Conservation (phyloP, 2,797 vertebrate genomes). For the Clarias laeviceps region DNA sequence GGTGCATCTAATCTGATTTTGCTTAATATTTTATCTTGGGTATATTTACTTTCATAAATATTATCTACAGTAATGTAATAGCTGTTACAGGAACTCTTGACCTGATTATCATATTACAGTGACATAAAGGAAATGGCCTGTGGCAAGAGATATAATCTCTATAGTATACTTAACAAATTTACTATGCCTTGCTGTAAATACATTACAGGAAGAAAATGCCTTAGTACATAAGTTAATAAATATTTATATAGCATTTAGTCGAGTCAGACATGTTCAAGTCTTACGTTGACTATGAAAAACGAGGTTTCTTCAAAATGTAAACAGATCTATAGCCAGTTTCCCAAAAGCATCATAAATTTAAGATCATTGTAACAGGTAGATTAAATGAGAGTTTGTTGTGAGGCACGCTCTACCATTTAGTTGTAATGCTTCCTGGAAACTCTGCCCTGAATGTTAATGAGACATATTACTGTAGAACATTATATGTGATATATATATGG, state of each 20-base stretch:
- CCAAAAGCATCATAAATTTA: not conserved
- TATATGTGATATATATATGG: conserved; percentile 5
- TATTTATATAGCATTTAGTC: conserved; percentile 26
- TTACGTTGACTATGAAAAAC: conserved; percentile 23
- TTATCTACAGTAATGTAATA: not conserved
- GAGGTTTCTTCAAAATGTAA: conserved; percentile 40
- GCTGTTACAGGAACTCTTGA: conserved; percentile 35
- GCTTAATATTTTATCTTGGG: not conserved
- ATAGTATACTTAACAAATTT: not conserved
- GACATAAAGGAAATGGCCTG: conserved; percentile 44
- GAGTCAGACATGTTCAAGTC: not conserved
- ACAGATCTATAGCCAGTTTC: conserved; percentile 33
- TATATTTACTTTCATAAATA: not conserved
- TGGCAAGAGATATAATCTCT: conserved; percentile 31
- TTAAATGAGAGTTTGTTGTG: not conserved
- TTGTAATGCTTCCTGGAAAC: conserved; percentile 8
- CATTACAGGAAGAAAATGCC: not conserved
- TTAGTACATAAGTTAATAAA: conserved; percentile 35
- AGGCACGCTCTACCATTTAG: not conserved
- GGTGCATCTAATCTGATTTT: not conserved
- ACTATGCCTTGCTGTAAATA: not conserved
- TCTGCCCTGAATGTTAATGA: conserved; percentile 9
- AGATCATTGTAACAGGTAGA: conserved; percentile 10
- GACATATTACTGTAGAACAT: not conserved
- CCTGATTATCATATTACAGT: conserved; percentile 32